Evolutionary conservation across 2,888 invertebrate species (phyloP).

Genomic region (Drosophila ustulata): DNA sequence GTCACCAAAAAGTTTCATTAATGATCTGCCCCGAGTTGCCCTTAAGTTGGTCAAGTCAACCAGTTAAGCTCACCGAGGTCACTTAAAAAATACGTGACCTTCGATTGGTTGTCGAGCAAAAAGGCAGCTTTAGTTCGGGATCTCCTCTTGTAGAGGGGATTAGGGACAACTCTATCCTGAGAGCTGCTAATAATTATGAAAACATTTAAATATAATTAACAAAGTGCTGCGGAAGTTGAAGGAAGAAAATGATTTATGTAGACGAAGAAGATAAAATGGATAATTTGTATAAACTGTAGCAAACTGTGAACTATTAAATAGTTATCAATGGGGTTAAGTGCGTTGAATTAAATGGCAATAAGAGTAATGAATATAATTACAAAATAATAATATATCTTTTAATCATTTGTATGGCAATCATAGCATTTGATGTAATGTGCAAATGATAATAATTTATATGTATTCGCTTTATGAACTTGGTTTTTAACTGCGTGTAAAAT

Average conservation of each 20-base stretch:
- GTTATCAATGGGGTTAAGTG: neutral
- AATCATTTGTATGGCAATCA: no score
- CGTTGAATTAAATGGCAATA: neutral
- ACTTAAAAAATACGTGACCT: constrained; percentile 15
- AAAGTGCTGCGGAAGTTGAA: neutral
- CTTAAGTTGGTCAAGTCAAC: constrained; percentile 14
- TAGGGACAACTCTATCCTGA: neutral
- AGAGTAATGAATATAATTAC: no score
- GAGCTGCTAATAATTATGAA: constrained; percentile 1
- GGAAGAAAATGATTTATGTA: neutral
- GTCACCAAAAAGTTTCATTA: constrained; percentile 19
- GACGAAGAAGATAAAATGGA: neutral
- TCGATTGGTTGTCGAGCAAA: neutral
- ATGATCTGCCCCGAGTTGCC: constrained; percentile 4
- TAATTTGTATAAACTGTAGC: neutral
- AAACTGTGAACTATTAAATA: neutral
- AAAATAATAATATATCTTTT: no score
- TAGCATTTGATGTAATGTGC: no score
- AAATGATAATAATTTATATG: no score
- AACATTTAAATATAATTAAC: neutral
- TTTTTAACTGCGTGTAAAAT: no score
- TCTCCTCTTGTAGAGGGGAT: neutral
- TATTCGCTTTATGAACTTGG: no score
- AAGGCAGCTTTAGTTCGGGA: neutral
- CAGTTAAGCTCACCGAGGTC: constrained; percentile 14